phyloP scores from a whole-genome alignment of 2,797 vertebrate species.

The Hafferia zeledoni region DNA sequence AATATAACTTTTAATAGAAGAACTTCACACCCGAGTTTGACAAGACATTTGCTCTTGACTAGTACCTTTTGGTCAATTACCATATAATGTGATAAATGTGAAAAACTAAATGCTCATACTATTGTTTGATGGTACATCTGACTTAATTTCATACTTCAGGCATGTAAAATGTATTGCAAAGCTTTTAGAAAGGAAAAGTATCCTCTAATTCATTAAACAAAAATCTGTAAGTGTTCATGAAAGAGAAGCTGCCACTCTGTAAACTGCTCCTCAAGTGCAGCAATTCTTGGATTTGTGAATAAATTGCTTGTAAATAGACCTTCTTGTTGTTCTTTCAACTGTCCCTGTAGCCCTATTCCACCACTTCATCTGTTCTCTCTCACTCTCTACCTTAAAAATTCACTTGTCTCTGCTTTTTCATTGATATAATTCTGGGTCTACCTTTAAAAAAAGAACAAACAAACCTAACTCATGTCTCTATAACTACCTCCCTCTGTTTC shows the following conservation, averaged over 20 bases:
- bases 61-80: not conserved
- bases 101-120: not conserved
- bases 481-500: not conserved
- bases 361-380: not conserved
- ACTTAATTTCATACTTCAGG: not conserved
- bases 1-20: not conserved
- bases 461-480: not conserved
- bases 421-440: not conserved
- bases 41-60: not conserved
- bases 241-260: not conserved
- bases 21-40: not conserved
- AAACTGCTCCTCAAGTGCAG: not conserved
- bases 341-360: not conserved
- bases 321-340: not conserved
- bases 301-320: not conserved
- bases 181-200: not conserved
- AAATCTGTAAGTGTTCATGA: not conserved
- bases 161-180: not conserved
- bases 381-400: not conserved
- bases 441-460: not conserved
- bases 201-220: not conserved
- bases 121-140: not conserved
- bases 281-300: not conserved
- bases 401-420: not conserved
- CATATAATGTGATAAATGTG: not conserved